phyloP scores from a whole-genome alignment of 2,888 invertebrate genomes.

The Bellardia pandia region DNA sequence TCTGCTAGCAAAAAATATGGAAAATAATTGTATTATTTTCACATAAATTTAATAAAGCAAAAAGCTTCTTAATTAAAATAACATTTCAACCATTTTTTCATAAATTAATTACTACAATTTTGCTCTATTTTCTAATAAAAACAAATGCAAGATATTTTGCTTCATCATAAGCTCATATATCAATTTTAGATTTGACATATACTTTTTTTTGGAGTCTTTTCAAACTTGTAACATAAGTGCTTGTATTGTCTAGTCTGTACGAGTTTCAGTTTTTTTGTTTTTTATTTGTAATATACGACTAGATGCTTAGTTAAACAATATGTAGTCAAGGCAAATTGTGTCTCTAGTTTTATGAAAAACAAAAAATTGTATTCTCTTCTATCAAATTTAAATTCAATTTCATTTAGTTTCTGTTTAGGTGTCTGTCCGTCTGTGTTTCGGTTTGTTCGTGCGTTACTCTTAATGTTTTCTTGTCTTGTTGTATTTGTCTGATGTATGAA shows the following conservation, averaged over 20 bases:
- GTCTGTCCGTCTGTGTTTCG: constrained; percentile 3
- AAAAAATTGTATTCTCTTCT: not conserved
- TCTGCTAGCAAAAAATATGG: not conserved
- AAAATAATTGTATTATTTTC: constrained; percentile 42
- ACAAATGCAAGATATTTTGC: constrained; percentile 5
- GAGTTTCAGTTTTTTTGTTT: constrained; percentile 2
- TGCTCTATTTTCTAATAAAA: constrained; percentile 46
- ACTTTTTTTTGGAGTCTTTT: not conserved
- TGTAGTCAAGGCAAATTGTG: constrained; percentile 37
- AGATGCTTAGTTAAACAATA: constrained; percentile 30
- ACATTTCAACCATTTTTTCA: constrained; percentile 23
- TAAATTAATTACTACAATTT: constrained; percentile 43
- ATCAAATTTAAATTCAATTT: constrained; percentile 65
- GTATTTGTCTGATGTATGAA: not conserved
- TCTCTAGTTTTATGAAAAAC: not conserved
- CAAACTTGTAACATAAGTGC: not conserved
- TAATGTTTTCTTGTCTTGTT: constrained; percentile 1
- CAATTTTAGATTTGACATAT: constrained; percentile 46
- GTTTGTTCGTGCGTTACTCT: constrained; percentile 20
- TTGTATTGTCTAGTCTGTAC: constrained; percentile 8
- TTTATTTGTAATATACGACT: not conserved
- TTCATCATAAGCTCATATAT: constrained; percentile 59
- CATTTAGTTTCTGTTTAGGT: constrained; percentile 39
- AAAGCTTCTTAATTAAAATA: constrained; percentile 3
- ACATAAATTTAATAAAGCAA: constrained; percentile 49